These are phyloP conservation scores for Melanotaenia parkinsoni DNA, from an alignment of 2,797 vertebrate genomes.

Conservation along the genomic window DNA sequence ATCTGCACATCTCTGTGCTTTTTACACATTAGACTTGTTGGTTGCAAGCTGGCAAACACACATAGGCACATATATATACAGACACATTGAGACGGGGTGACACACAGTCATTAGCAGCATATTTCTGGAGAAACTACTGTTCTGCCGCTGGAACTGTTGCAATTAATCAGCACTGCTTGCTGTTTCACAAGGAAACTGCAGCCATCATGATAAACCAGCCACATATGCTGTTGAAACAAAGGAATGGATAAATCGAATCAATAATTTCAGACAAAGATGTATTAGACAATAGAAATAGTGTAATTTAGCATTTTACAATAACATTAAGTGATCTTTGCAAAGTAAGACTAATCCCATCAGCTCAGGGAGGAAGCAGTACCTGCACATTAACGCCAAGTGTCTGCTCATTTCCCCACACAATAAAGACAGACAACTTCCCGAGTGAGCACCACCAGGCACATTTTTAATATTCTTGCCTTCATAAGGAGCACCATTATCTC, in stretches of 20 bases:
- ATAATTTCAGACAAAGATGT: constrained; percentile 41
- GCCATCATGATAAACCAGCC: constrained; percentile 45
- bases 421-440: constrained; percentile 68
- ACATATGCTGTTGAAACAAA: constrained; percentile 43
- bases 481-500: constrained; percentile 62
- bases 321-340: constrained; percentile 51
- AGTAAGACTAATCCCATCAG: constrained; percentile 60
- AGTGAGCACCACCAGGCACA: constrained; percentile 58
- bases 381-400: constrained; percentile 57
- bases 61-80: constrained; percentile 38
- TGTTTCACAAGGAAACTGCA: constrained; percentile 58
- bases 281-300: constrained; percentile 53
- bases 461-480: constrained; percentile 74
- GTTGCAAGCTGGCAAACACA: constrained; percentile 49
- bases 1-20: constrained; percentile 73
- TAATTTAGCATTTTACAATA: constrained; percentile 61
- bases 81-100: constrained; percentile 36
- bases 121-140: constrained; percentile 54
- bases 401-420: constrained; percentile 63
- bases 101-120: constrained; percentile 65
- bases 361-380: constrained; percentile 46
- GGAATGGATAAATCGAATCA: constrained; percentile 39
- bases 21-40: constrained; percentile 69
- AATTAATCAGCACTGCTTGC: constrained; percentile 69
- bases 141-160: constrained; percentile 54